Evolutionary conservation across 1,140 invertebrate species (phyloP).

Genomic region (Zaprionus ghesquierei): DNA sequence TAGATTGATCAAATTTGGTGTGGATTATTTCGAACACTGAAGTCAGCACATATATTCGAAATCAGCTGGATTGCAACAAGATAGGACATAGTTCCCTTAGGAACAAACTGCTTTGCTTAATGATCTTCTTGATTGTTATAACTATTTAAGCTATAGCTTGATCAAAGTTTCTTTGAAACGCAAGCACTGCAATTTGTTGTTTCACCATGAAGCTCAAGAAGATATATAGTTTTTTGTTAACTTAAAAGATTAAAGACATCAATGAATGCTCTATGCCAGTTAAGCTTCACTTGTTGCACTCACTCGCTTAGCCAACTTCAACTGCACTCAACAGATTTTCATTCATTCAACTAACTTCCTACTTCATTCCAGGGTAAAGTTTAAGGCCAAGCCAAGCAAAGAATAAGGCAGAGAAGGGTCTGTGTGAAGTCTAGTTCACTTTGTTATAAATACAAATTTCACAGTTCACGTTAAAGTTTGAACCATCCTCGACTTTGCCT

Average conservation of each 20-base stretch:
- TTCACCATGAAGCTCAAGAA: too few species aligned
- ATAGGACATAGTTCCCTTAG: neutral
- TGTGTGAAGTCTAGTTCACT: neutral
- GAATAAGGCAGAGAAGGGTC: neutral
- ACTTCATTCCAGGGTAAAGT: neutral
- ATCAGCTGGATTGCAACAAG: neutral
- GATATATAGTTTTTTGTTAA: too few species aligned
- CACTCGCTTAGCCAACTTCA: neutral
- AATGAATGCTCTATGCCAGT: too few species aligned
- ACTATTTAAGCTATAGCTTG: too few species aligned
- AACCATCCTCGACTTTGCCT: neutral
- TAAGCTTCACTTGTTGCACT: neutral
- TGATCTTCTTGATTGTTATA: too few species aligned
- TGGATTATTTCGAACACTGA: neutral
- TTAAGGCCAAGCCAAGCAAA: neutral
- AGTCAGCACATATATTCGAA: too few species aligned
- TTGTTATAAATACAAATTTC: slow-evolving; percentile 1
- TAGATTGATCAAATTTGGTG: neutral
- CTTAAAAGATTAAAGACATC: neutral
- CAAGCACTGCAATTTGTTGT: too few species aligned
- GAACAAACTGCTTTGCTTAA: neutral
- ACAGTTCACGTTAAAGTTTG: neutral
- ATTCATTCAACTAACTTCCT: neutral
- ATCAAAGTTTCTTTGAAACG: too few species aligned
- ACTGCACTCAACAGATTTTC: neutral